Percentiles rank a stretch among this genome's conserved stretches.
These are phyloP conservation scores for Ectobius pallidus DNA, from an alignment of 2,888 invertebrate genomes.

Conservation along the genomic window DNA sequence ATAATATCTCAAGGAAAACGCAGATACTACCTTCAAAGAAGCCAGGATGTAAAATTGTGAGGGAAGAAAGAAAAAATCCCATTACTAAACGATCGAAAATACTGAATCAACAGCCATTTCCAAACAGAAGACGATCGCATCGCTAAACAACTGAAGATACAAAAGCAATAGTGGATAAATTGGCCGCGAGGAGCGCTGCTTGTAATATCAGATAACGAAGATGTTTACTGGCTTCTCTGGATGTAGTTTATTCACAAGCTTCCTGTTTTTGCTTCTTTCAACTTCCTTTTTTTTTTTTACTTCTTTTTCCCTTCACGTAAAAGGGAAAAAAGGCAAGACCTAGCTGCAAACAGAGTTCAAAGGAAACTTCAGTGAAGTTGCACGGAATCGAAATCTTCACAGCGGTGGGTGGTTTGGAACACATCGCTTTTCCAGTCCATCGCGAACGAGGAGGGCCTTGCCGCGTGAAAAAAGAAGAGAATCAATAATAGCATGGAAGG, in stretches of 20 bases:
- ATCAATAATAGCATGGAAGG: constrained; percentile 15
- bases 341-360: constrained; percentile 20
- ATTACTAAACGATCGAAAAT: too few relatives aligned
- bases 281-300: not conserved
- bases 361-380: constrained; percentile 22
- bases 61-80: too few relatives aligned
- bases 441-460: not conserved
- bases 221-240: not conserved
- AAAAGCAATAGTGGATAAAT: too few relatives aligned
- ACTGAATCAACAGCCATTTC: too few relatives aligned
- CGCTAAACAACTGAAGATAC: too few relatives aligned
- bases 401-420: not conserved
- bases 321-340: not conserved
- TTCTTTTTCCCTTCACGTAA: not conserved
- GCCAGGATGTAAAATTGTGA: too few relatives aligned
- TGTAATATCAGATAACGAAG: not conserved
- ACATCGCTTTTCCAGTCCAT: constrained; percentile 24
- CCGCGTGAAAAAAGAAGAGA: constrained; percentile 16
- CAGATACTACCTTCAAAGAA: too few relatives aligned
- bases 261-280: constrained; percentile 9
- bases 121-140: too few relatives aligned
- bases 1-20: too few relatives aligned
- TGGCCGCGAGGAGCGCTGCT: not conserved
- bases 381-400: constrained; percentile 13
- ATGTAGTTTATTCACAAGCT: constrained; percentile 1